A percentile compares a stretch with the other conserved stretches of the same genome.
phyloP scores from a whole-genome alignment of 1,140 invertebrate genomes.

The Macrocentrus cingulum region DNA sequence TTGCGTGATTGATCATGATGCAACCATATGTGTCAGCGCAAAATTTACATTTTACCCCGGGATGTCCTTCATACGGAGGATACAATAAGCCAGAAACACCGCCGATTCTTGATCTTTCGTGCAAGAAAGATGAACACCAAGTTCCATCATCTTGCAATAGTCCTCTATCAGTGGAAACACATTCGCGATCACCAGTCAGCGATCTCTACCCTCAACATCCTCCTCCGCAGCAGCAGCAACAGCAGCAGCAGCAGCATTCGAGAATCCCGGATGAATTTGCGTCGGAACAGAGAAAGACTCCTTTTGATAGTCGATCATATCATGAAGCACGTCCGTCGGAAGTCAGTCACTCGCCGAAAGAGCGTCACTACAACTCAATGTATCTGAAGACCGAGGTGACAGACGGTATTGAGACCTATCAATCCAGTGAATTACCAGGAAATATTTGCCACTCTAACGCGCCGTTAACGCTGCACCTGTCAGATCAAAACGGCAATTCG shows the following conservation, averaged over 20 bases:
- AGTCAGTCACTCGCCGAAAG: constrained; percentile 37
- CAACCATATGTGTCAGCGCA: too few species aligned
- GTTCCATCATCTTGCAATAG: constrained; percentile 16
- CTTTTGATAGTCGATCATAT: constrained; percentile 31
- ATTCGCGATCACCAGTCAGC: not conserved
- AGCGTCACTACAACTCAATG: constrained; percentile 28
- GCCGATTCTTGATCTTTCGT: constrained; percentile 33
- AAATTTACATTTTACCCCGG: too few species aligned
- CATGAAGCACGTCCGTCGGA: constrained; percentile 44
- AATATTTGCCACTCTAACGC: constrained; percentile 3
- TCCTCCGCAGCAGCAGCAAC: not conserved
- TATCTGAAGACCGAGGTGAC: constrained; percentile 16
- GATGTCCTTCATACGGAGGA: too few species aligned
- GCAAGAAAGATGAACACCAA: constrained; percentile 32
- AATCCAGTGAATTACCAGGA: constrained; percentile 21
- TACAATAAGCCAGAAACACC: not conserved
- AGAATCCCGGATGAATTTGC: too few species aligned
- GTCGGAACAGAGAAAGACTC: constrained; percentile 32
- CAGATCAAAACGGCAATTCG: constrained; percentile 3
- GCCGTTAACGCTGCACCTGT: constrained; percentile 9
- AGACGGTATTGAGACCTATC: constrained; percentile 15
- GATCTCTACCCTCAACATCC: constrained; percentile 12
- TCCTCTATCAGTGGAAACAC: constrained; percentile 5
- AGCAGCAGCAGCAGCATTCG: not conserved
- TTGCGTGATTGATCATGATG: too few species aligned